These are phyloP conservation scores for Fregetta grallaria DNA, from an alignment of 2,113 vertebrate species.

Conservation along the genomic window DNA sequence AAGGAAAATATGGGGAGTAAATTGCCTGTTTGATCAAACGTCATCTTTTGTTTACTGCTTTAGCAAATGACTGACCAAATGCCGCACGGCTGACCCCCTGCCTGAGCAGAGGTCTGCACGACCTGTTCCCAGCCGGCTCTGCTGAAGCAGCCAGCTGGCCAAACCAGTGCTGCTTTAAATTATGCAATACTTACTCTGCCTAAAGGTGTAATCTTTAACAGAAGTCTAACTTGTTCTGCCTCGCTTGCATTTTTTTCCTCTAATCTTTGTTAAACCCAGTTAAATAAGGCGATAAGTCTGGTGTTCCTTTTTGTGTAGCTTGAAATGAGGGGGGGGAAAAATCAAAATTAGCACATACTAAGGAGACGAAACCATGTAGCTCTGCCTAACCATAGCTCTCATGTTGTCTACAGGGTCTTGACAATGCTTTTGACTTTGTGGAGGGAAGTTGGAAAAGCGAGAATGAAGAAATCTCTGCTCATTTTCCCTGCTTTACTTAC, in stretches of 20 bases:
- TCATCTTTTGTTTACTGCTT: neutral
- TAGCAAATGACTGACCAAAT: rapidly evolving
- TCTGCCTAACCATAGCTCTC: neutral
- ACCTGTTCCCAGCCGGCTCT: neutral
- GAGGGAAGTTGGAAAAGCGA: neutral
- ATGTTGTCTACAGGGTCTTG: rapidly evolving
- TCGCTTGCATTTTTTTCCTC: neutral
- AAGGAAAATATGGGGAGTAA: neutral
- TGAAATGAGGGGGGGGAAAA: neutral
- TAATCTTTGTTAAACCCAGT: neutral
- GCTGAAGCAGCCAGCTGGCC: neutral
- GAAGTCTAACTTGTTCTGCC: neutral
- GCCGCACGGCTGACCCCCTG: neutral
- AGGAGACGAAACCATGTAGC: neutral
- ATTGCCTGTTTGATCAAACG: neutral
- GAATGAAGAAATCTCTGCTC: neutral
- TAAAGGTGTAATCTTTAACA: neutral
- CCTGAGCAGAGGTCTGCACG: neutral
- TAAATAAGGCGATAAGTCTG: neutral
- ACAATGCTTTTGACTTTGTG: rapidly evolving
- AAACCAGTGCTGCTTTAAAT: neutral
- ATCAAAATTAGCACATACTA: neutral
- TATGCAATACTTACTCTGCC: neutral
- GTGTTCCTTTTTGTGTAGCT: neutral
- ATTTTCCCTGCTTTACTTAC: neutral